Evolutionary conservation across 2,888 invertebrate genomes (phyloP), one percentile per base, ranked within the genome.

Genomic region (Trichopoda pennipes): DNA sequence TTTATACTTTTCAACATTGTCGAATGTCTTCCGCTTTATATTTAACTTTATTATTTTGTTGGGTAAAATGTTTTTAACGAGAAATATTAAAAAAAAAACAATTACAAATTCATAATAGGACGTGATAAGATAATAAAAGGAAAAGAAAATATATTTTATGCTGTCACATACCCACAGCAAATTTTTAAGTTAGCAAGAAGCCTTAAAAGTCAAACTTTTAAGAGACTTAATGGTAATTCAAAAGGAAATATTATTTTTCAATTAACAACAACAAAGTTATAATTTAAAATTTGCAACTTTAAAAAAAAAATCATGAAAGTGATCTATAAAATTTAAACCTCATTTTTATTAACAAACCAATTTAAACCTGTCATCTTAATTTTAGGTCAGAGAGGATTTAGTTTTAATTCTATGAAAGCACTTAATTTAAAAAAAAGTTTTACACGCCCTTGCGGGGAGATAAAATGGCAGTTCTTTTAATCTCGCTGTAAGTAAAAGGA

Each of bases 21-120:
- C 19, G 7, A 66, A 60, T 16, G 51, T 42, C 51, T 75, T 75
- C 75, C 75, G 75, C n/a, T 42, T 60, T 51, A 42, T 21, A 8
- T 75, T 60, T n/a, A 58, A 42, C 16, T 66, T 64, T 61, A 58
- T 58, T 32, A 64, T 51, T 64, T 75, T 60, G 51, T 44, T 68
- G 66, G 51, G 60, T 51, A 17, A 58, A 74, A 64, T n/a, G 38
- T 68, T 42, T 55, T 55, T 14, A 68, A 38, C 16, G n/a, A 14
- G 6, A 32, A n/a, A 42, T 23, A 44, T 7, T 35, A 6, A 21
- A n/a, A 49, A 38, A 49, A 38, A 58, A 56, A 56, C 63, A 53
- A 21, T 55, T 47, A 21, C 28, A 63, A 63, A 32, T 47, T 53
- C n/a, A 55, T 53, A 47, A 35, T n/a, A 32, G 12, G 4, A 49